phyloP scores from a whole-genome alignment of 2,797 vertebrate genomes.

The Eidolon dupreanum region DNA sequence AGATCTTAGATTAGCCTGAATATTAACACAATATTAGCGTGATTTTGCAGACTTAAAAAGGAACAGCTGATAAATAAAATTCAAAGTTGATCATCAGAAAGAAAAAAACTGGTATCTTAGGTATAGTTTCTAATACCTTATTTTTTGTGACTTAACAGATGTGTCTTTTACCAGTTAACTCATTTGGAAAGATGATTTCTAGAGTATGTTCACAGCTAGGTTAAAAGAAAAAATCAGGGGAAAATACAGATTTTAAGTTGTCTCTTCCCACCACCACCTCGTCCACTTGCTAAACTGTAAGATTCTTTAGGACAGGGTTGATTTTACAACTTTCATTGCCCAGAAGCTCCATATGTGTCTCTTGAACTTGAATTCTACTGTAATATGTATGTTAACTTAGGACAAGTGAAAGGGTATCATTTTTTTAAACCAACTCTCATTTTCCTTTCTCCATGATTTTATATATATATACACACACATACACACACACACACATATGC shows the following conservation, averaged over 20 bases:
- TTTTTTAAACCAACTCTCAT: neutral
- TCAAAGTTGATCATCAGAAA: neutral
- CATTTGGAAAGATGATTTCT: neutral
- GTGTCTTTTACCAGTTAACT: neutral
- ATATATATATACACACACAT: neutral
- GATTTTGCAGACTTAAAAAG: neutral
- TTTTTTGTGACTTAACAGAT: neutral
- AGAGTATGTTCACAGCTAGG: neutral
- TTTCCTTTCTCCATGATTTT: neutral
- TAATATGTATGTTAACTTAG: neutral
- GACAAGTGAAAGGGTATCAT: neutral
- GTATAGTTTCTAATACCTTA: neutral
- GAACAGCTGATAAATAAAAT: neutral
- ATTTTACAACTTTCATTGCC: neutral
- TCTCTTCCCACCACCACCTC: neutral
- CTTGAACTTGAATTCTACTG: neutral
- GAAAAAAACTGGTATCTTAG: neutral
- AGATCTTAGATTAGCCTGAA: conserved; percentile 33
- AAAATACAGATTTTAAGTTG: neutral
- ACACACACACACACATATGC: neutral
- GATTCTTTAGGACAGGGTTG: neutral
- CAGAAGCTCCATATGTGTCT: neutral
- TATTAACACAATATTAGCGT: neutral
- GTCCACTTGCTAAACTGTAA: neutral
- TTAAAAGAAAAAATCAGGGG: neutral